Conservation (phyloP, 2,113 vertebrate genomes). For the Apteryx owenii region DNA sequence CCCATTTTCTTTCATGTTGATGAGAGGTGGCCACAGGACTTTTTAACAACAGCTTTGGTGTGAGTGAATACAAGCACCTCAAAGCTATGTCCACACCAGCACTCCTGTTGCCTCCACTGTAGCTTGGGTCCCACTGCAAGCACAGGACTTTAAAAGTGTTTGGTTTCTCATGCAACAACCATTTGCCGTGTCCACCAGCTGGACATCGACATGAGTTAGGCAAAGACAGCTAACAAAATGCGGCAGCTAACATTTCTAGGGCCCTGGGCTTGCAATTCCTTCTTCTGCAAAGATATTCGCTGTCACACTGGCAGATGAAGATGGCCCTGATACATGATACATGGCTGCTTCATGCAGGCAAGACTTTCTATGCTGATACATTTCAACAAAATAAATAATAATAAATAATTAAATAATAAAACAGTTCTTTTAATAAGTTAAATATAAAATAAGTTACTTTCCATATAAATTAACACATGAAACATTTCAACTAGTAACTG, state of each 20-base stretch:
- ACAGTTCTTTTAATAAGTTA: not conserved
- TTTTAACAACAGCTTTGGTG: not conserved
- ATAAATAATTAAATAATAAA: not conserved
- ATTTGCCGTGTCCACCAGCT: not conserved
- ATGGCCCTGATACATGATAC: not conserved
- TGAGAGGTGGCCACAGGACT: not conserved
- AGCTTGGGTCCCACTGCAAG: not conserved
- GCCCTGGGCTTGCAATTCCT: not conserved
- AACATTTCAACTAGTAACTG: not conserved
- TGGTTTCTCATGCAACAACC: not conserved
- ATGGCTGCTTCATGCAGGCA: not conserved
- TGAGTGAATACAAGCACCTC: not conserved
- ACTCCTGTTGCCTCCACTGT: not conserved
- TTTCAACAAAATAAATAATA: not conserved
- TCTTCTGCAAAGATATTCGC: not conserved
- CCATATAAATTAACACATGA: not conserved
- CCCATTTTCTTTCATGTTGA: not conserved
- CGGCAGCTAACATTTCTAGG: not conserved
- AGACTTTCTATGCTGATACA: not conserved
- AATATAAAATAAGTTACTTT: not conserved
- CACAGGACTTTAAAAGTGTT: not conserved
- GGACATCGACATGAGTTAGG: not conserved
- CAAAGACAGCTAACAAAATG: not conserved
- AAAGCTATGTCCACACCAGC: not conserved
- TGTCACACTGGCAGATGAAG: not conserved